A percentile compares a stretch with the other conserved stretches of the same genome.
Evolutionary conservation across 2,797 vertebrate genomes (phyloP).

Genomic region (Remorina albescens): DNA sequence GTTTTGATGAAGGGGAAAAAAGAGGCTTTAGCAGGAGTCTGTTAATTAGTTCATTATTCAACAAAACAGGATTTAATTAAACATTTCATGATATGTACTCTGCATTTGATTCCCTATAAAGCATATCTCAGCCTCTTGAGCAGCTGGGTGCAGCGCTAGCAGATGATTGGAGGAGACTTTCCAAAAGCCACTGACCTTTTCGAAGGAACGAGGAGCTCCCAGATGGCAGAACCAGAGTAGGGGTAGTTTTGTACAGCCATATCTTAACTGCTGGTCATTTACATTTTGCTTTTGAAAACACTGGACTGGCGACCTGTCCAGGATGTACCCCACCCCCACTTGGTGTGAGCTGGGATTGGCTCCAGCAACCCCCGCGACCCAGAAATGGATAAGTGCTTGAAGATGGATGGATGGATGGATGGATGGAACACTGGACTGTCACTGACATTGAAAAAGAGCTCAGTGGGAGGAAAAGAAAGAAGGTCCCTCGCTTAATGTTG

Average conservation of each 20-base stretch:
- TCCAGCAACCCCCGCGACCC: too few relatives aligned
- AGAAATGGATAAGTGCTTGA: too few relatives aligned
- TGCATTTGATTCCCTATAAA: constrained; percentile 47
- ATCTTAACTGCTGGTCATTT: constrained; percentile 6
- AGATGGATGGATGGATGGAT: too few relatives aligned
- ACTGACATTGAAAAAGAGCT: constrained; percentile 5
- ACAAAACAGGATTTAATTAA: constrained; percentile 79
- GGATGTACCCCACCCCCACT: too few relatives aligned
- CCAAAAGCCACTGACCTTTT: constrained; percentile 27
- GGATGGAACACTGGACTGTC: constrained; percentile 9
- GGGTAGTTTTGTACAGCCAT: too few relatives aligned
- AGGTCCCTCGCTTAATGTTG: neutral
- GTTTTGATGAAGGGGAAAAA: constrained; percentile 53
- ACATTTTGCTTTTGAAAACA: neutral
- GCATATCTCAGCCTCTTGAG: constrained; percentile 11
- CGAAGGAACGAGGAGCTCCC: constrained; percentile 25
- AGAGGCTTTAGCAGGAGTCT: constrained; percentile 62
- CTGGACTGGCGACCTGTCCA: too few relatives aligned
- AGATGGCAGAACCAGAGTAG: too few relatives aligned
- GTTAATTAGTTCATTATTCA: constrained; percentile 80
- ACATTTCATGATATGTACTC: constrained; percentile 66
- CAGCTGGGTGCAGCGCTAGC: constrained; percentile 35
- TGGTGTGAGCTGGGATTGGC: too few relatives aligned
- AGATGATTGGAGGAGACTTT: constrained; percentile 52
- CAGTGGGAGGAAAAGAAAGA: neutral